phyloP scores from a whole-genome alignment of 2,888 invertebrate genomes.

The Aromia moschata region DNA sequence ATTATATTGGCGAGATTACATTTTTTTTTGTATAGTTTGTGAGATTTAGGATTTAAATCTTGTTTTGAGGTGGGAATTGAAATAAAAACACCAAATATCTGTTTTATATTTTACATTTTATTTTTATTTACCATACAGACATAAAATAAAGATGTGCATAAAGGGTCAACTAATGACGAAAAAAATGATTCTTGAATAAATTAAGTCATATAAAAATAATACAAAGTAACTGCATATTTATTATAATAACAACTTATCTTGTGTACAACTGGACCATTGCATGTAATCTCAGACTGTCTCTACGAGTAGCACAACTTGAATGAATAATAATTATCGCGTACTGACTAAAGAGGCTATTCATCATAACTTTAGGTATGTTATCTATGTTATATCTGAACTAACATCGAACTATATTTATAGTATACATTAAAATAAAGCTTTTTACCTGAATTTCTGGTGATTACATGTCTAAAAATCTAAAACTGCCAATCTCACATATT shows the following conservation, averaged over 20 bases:
- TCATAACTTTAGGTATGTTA: constrained; percentile 54
- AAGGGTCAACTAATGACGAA: constrained; percentile 52
- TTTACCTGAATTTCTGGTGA: constrained; percentile 60
- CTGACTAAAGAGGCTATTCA: constrained; percentile 61
- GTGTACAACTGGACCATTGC: constrained; percentile 58
- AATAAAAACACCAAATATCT: constrained; percentile 4
- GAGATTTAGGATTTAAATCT: no score
- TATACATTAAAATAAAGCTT: constrained; percentile 63
- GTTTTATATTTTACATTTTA: constrained; percentile 56
- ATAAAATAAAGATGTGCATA: constrained; percentile 64
- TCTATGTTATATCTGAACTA: constrained; percentile 62
- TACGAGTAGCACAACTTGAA: constrained; percentile 62
- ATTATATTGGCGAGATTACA: no score
- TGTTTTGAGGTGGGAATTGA: no score
- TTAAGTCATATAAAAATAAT: constrained; percentile 50
- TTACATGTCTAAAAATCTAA: constrained; percentile 47
- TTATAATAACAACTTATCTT: constrained; percentile 50
- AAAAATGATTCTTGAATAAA: constrained; percentile 52
- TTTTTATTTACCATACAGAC: constrained; percentile 64
- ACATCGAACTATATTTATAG: constrained; percentile 63
- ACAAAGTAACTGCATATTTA: constrained; percentile 56
- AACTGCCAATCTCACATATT: constrained; percentile 61
- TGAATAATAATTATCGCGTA: constrained; percentile 61
- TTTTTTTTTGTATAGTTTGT: no score
- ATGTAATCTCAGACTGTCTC: constrained; percentile 57